Evolutionary conservation across 2,888 invertebrate genomes (phyloP).

Genomic region (Mythimna pallens): DNA sequence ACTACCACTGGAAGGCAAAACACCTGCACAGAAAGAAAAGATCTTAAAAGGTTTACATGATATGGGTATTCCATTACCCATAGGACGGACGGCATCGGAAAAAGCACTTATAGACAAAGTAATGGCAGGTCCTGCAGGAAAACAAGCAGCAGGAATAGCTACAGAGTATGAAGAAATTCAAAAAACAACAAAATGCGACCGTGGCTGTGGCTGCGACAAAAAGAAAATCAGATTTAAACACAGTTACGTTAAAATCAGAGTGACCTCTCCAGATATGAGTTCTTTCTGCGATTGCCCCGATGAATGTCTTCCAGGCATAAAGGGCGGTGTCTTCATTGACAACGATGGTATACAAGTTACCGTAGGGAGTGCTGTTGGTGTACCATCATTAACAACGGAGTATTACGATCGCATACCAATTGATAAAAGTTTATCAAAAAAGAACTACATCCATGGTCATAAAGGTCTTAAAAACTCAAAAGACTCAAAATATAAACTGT

Average conservation of each 20-base stretch:
- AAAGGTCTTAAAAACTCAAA: not conserved
- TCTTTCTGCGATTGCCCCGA: constrained; percentile 78
- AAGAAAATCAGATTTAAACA: constrained; percentile 84
- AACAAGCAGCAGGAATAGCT: constrained; percentile 61
- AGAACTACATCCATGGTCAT: not conserved
- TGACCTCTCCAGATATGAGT: constrained; percentile 82
- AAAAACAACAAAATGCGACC: constrained; percentile 80
- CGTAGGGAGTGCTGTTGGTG: constrained; percentile 75
- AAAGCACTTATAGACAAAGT: constrained; percentile 72
- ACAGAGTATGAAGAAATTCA: constrained; percentile 74
- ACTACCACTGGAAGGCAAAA: constrained; percentile 9
- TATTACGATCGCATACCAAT: not conserved
- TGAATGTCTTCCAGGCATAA: constrained; percentile 79
- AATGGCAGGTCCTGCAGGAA: constrained; percentile 58
- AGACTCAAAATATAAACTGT: not conserved
- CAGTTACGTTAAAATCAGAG: constrained; percentile 82
- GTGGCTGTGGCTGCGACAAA: constrained; percentile 82
- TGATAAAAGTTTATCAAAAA: not conserved
- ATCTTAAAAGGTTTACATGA: constrained; percentile 14
- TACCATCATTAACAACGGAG: constrained; percentile 64
- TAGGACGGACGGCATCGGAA: constrained; percentile 73
- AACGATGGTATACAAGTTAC: constrained; percentile 83
- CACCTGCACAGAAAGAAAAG: constrained; percentile 28
- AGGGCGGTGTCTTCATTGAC: constrained; percentile 76
- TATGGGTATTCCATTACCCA: constrained; percentile 73